These are phyloP conservation scores for Delichon dasypus DNA, from an alignment of 2,797 vertebrate species.

Conservation along the genomic window DNA sequence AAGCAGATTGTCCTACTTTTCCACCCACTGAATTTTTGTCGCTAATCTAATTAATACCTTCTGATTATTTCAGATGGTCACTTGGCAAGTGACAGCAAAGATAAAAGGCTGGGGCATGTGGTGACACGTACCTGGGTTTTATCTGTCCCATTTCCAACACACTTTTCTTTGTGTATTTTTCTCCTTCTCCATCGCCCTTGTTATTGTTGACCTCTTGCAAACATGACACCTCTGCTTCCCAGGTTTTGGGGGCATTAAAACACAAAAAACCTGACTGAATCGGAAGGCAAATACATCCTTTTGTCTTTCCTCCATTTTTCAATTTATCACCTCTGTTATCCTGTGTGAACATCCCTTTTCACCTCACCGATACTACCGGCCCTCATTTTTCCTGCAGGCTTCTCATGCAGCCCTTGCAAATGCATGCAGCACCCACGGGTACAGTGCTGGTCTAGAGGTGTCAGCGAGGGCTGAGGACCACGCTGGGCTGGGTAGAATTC, in stretches of 20 bases:
- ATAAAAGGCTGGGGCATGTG: not conserved
- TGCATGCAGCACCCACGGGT: not conserved
- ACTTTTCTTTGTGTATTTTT: not conserved
- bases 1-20: constrained; percentile 22
- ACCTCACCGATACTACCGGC: not conserved
- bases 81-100: constrained; percentile 10
- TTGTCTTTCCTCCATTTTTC: not conserved
- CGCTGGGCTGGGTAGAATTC: not conserved
- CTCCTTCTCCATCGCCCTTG: not conserved
- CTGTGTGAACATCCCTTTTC: not conserved
- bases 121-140: not conserved
- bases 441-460: not conserved
- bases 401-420: not conserved
- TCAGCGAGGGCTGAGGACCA: not conserved
- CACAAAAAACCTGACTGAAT: not conserved
- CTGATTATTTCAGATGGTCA: constrained; percentile 25
- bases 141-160: not conserved
- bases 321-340: not conserved
- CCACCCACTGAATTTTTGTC: constrained; percentile 40
- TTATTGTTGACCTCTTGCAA: not conserved
- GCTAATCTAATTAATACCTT: constrained; percentile 20
- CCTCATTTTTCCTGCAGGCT: not conserved
- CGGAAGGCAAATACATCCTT: not conserved
- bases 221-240: not conserved
- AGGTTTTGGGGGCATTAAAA: not conserved